Evolutionary conservation across 53 echinoderm and acorn worm genomes (phyloP), one percentile per base, ranked within the genome.

Genomic region (Luidia sarsii): DNA sequence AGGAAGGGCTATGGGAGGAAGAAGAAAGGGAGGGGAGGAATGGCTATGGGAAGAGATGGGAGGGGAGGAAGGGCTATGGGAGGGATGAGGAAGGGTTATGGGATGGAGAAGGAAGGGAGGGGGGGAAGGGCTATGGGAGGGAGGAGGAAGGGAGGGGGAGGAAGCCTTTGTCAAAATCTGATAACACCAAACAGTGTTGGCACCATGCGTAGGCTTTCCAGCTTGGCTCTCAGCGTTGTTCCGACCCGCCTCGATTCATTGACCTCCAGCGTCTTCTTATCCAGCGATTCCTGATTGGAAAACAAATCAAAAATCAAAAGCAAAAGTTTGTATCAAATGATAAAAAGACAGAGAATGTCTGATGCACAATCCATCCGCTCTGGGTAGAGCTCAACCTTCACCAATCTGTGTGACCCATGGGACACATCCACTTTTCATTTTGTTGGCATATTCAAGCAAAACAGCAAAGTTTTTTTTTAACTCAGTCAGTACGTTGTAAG

Each of bases 111-210:
- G 28, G 63, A 33, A 33, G 64, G 32, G 18, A 64, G 3, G 18
- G 2, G 14, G 8, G 28, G 8, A 64, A 33, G 35, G 7, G 23
- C n/a, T 7, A 30, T 1, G 43, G 23, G n/a, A 15, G n/a, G 24
- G 28, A 32, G 33, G 33, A 34, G 14, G 51, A 70, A 15, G 31
- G 41, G 41, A 6, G 41, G 11, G 11, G 6, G 41, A 41, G 71
- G 23, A n/a, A 55, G 46, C 64, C 79, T 27, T 30, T 61, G 69
- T 66, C 71, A 89, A 53, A 92, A 92, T 39, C 88, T 83, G 57
- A 92, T 83, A 56, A 92, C 92, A 49, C 92, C 92, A 82, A 92
- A 92, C 30, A 92, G 68, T 6, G 92, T 92, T 16, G 89, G 89
- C 13, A 92, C 75, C 86, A 92, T 82, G 24, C 92, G 64, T 1